Evolutionary conservation across 2,797 vertebrate species (phyloP), one percentile per base, ranked within the genome.

Genomic region (Pelobates cultripes): DNA sequence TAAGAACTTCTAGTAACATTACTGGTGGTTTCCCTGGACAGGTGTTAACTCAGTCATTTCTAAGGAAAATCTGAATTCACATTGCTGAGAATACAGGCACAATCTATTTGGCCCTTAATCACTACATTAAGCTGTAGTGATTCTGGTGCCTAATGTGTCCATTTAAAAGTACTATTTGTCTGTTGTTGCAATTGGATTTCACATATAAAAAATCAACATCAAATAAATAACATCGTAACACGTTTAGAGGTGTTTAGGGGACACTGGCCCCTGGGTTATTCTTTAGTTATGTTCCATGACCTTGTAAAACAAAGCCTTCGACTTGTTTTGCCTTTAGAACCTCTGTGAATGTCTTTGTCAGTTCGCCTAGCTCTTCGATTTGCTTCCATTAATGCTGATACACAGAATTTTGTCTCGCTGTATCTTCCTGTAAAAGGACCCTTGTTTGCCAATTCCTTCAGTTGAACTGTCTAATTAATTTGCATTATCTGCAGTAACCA

Each of bases 401-500:
- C 17, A 10, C 45, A 81, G 66, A 12, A 42, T 55, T 40, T 14
- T 66, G 47, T 55, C 78, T 73, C 68, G 79, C 79, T 81, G 66
- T 47, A 66, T 51, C 73, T 81, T 70, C 73, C 67, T 75, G n/a
- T 47, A 80, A 80, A 80, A 68, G 72, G 51, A 64, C 79, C 72
- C 63, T 72, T 43, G 79, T 81, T 53, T 81, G 73, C 79, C 79
- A 80, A 80, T 80, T 80, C 72, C 79, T 69, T 43, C 42, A 51
- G 75, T 75, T 75, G 79, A 66, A 61, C 79, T 68, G 73, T 81
- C 79, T 75, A 63, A 63, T 81, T 81, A 66, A 81, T 81, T 81
- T 75, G 79, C 79, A 81, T 81, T 70, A 75, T 81, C 73, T 67
- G 67, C 79, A 81, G 70, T 75, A 75, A 81, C 79, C 79, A 41